Base-by-base conservation (phyloP, 2,888 invertebrate species). In the Lathronympha strigana region DNA sequence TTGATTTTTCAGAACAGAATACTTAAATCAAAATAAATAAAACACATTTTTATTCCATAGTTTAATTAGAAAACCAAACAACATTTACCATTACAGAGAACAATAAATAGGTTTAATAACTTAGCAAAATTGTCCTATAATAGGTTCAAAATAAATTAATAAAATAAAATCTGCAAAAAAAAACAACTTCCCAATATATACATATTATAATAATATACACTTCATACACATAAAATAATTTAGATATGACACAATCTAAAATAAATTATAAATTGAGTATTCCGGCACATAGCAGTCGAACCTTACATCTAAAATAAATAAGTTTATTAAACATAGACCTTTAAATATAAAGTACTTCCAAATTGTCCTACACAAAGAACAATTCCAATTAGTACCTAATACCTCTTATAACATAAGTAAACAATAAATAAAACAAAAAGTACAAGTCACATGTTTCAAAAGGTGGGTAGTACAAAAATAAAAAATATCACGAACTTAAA, bases 261-360 rank as follows among this genome's bases (percentile, higher is more conserved):
- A 69, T 68, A 28, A n/a, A 57, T 21, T 15, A 36, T 9, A 28
- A 31, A 40, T 69, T 73, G 79, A 82, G 78, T 81, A 82, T 83
- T 82, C 71, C 82, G 82, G 80, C 83, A 84, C 80, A 70, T 25
- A 47, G 63, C 66, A 71, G 64, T 69, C 62, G 53, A 67, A 45
- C 33, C 71, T 70, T 72, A 60, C 51, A 58, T 69, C 70, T 72
- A 71, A 67, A 73, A 69, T 73, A 70, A 71, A 67, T 73, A 71
- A 73, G 45, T 21, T 13, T 11, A 72, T 72, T 72, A 74, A 80
- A 80, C 81, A 80, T 81, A 75, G 63, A 70, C 53, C 78, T 84
- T 84, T 85, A 83, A 76, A 81, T 81, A 82, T 84, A 85, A 86
- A 84, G 83, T 85, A 85, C 83, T 66, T 66, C 53, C 19, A 63